Conservation (phyloP, 2,797 vertebrate genomes). For the Margarornis squamiger region DNA sequence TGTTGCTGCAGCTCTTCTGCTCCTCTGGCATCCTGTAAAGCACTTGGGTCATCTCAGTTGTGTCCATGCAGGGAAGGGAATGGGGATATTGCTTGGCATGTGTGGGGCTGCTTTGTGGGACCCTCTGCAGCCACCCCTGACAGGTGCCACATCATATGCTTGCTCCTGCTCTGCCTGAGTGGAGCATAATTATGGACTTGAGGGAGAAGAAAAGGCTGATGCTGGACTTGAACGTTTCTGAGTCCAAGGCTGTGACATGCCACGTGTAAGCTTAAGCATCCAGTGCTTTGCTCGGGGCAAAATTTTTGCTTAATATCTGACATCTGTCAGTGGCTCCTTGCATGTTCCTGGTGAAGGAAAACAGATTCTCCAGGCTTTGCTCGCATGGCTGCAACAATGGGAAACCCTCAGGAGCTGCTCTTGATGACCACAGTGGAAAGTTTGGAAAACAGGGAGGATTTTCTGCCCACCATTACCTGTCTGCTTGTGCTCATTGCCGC, state of each 20-base stretch:
- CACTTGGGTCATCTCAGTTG: neutral
- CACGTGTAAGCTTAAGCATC: neutral
- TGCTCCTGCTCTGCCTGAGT: neutral
- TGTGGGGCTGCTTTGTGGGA: neutral
- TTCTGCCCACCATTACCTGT: neutral
- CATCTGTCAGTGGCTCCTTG: constrained; percentile 17
- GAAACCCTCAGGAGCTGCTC: neutral
- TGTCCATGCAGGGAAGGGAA: neutral
- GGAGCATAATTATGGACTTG: neutral
- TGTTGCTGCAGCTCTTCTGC: neutral
- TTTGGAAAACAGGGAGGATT: neutral
- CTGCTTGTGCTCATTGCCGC: rapidly evolving
- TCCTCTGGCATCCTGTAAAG: neutral
- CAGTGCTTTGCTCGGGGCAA: constrained; percentile 14
- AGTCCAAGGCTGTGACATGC: neutral
- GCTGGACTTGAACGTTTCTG: neutral
- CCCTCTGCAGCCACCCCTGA: neutral
- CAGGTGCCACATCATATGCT: rapidly evolving
- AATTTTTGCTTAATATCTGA: constrained; percentile 52
- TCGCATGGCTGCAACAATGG: rapidly evolving
- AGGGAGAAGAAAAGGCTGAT: neutral
- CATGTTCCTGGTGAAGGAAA: neutral
- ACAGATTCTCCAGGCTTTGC: neutral
- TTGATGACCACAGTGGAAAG: neutral
- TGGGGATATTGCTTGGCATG: neutral